Conservation (phyloP, 2,888 invertebrate species). For the Hofmannophila pseudospretella region DNA sequence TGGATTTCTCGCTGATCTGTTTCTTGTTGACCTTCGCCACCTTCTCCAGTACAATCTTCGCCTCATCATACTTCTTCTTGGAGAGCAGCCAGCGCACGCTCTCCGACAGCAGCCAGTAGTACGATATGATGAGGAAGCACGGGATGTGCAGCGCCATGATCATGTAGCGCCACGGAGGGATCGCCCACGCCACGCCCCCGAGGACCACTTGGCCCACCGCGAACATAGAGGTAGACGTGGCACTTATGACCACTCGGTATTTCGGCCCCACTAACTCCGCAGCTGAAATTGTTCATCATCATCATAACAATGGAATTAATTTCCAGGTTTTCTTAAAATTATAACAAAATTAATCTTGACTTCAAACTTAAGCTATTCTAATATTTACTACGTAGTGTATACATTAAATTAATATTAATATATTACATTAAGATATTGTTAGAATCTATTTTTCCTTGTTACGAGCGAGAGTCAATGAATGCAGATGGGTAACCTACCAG, state of each 20-base stretch:
- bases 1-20: conserved; percentile 18
- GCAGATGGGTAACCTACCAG: too few species aligned
- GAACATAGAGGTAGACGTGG: conserved; percentile 79
- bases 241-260: conserved; percentile 80
- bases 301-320: too few species aligned
- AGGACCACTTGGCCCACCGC: conserved; percentile 80
- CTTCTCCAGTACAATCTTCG: conserved; percentile 70
- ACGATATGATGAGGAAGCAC: conserved; percentile 76
- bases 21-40: conserved; percentile 56
- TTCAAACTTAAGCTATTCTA: too few species aligned
- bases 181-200: conserved; percentile 79
- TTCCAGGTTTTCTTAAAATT: too few species aligned
- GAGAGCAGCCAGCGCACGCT: conserved; percentile 83
- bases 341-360: too few species aligned
- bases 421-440: too few species aligned
- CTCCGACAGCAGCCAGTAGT: conserved; percentile 81
- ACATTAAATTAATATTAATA: too few species aligned
- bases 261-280: conserved; percentile 83
- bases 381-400: too few species aligned
- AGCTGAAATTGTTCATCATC: conserved; percentile 59
- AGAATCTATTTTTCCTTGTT: too few species aligned
- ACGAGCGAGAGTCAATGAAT: too few species aligned
- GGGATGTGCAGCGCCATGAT: conserved; percentile 80
- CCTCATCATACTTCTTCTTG: conserved; percentile 77
- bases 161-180: conserved; percentile 80